A percentile compares a stretch with the other conserved stretches of the same genome.
These are phyloP conservation scores for Harpalus rufipes DNA, from an alignment of 2,888 invertebrate genomes.

Conservation along the genomic window DNA sequence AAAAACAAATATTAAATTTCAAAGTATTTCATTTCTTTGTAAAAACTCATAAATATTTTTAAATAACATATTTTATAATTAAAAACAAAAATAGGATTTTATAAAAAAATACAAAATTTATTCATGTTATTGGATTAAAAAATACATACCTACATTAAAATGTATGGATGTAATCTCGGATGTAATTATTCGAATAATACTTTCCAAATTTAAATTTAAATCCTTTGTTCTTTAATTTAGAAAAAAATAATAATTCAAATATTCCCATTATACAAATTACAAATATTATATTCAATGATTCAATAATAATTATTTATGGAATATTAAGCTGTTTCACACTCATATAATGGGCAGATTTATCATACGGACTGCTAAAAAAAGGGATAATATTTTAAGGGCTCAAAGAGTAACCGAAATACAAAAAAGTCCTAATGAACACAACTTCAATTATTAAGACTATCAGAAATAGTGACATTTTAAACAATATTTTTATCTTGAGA, in stretches of 20 bases:
- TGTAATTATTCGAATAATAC: neutral
- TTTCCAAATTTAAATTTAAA: neutral
- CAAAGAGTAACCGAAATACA: too few species aligned
- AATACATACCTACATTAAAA: neutral
- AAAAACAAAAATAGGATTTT: neutral
- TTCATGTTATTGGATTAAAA: neutral
- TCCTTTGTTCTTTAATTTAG: neutral
- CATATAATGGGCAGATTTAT: too few species aligned
- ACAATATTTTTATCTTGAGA: too few species aligned
- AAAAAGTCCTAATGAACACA: too few species aligned
- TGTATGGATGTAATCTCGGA: neutral
- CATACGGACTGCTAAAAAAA: too few species aligned
- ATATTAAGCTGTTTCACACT: too few species aligned
- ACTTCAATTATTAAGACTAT: too few species aligned
- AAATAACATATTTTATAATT: neutral
- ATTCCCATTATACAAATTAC: neutral
- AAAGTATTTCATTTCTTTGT: too few species aligned
- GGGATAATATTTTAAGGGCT: too few species aligned
- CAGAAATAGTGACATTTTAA: too few species aligned
- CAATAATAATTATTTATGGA: neutral
- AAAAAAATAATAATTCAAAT: neutral
- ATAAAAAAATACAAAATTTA: neutral
- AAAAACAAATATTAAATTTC: too few species aligned
- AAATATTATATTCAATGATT: neutral
- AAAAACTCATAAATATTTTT: neutral